A percentile compares a stretch with the other conserved stretches of the same genome.
Evolutionary conservation across 1,140 invertebrate species (phyloP).

Genomic region (Heliconius nattereri): DNA sequence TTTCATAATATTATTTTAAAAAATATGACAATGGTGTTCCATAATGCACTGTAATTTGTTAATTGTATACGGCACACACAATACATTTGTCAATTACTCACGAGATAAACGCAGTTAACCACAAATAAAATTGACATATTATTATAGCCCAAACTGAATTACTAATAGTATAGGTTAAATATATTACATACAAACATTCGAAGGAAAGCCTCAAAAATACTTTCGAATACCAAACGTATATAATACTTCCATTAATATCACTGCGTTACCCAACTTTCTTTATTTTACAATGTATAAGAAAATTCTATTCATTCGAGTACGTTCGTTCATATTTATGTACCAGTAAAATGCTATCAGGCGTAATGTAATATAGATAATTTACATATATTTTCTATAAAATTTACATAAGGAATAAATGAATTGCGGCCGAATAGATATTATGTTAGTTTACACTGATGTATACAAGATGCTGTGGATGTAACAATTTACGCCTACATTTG

Average conservation of each 20-base stretch:
- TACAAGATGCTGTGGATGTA: slow-evolving; percentile 46
- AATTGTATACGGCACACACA: neutral
- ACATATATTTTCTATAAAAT: slow-evolving; percentile 80
- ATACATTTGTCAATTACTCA: neutral
- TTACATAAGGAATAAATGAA: slow-evolving; percentile 79
- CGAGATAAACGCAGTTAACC: neutral
- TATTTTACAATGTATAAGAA: slow-evolving; percentile 11
- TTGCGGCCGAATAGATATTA: slow-evolving; percentile 55
- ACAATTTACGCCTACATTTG: slow-evolving; percentile 48
- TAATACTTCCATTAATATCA: neutral
- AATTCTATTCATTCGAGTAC: slow-evolving; percentile 5
- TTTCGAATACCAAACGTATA: neutral
- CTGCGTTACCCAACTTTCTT: neutral
- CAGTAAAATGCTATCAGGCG: slow-evolving; percentile 71
- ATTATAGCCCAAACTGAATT: neutral
- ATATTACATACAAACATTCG: neutral
- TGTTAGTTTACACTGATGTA: slow-evolving; percentile 46
- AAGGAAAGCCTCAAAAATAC: neutral
- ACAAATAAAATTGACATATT: slow-evolving; percentile 7
- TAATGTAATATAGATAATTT: slow-evolving; percentile 79
- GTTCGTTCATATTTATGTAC: slow-evolving; percentile 68
- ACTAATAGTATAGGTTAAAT: neutral
- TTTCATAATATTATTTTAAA: too few relatives aligned
- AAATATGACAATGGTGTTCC: neutral
- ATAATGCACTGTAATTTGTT: neutral